phyloP scores from a whole-genome alignment of 1,140 invertebrate species.

The Triops cancriformis region DNA sequence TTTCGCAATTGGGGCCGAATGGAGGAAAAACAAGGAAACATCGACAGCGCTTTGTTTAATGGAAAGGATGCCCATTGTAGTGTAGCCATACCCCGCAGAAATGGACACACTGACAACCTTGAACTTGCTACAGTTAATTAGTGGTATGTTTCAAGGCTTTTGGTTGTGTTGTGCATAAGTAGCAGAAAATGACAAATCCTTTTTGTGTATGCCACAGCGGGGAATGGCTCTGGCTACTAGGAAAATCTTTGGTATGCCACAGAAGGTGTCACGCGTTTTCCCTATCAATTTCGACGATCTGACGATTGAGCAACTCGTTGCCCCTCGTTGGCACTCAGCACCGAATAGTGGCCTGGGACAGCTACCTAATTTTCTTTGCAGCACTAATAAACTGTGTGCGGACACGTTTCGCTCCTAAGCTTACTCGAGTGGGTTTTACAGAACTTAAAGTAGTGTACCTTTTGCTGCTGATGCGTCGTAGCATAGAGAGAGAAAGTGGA shows the following conservation, averaged over 20 bases:
- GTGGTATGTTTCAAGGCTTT: background rate
- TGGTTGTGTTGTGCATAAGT: background rate
- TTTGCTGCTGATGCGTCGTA: background rate
- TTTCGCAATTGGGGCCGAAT: no score
- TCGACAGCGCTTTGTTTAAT: no score
- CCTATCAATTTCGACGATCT: background rate
- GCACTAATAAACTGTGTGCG: no score
- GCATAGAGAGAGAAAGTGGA: conserved; percentile 15
- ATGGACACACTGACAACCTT: background rate
- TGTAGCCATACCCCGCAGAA: background rate
- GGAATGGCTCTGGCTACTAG: background rate
- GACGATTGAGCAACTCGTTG: background rate
- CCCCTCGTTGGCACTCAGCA: background rate
- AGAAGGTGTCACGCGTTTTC: background rate
- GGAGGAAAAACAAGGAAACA: no score
- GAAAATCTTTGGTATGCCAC: background rate
- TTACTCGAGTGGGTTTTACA: background rate
- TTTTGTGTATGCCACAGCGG: background rate
- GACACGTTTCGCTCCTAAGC: no score
- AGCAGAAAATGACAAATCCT: background rate
- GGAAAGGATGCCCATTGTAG: no score
- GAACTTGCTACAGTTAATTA: background rate
- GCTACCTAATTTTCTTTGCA: no score
- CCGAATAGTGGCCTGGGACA: no score
- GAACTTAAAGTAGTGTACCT: background rate